Evolutionary conservation across 2,888 invertebrate species (phyloP), one percentile per base, ranked within the genome.

Genomic region (Phytoseiulus persimilis): DNA sequence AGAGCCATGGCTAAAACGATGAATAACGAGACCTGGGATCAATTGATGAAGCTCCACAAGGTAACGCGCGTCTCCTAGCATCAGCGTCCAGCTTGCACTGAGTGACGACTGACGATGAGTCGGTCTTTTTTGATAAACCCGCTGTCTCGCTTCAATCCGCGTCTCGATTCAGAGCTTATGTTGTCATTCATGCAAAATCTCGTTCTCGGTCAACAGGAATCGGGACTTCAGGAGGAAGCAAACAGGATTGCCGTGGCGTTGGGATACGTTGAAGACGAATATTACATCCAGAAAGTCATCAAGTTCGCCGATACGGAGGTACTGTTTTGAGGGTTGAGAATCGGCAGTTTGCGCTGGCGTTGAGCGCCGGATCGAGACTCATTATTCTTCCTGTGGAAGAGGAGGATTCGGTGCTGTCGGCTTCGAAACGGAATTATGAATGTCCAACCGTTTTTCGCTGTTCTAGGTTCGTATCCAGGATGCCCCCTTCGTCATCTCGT

Each of bases 171-270:
- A n/a, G n/a, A n/a, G n/a, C n/a, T n/a, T n/a, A n/a, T n/a, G n/a
- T n/a, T n/a, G n/a, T n/a, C n/a, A n/a, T n/a, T n/a, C n/a, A n/a
- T n/a, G n/a, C n/a, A n/a, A n/a, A n/a, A n/a, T n/a, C n/a, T n/a
- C n/a, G n/a, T n/a, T n/a, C n/a, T n/a, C n/a, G n/a, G 32, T 65
- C 23, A 97, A 93, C 95, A 96, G 91, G 95, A 95, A 89, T 95
- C 96, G 9, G 97, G 97, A 93, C 93, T 97, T 91, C 96, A 97
- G 92, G 98, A 98, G 93, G 98, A 98, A 93, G 97, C 97, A 93
- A 96, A 97, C 92, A 95, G 98, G 92, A 96, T 98, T 92, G 95
- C 96, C 90, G 94, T 96, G 90, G 95, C 96, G 6, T 94, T 98
- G 90, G 98, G 98, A 83, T 95, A 96, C 84, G 95, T 96, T 90